Base-by-base conservation (phyloP, 1,140 invertebrate genomes). In the Chymomyza costata region DNA sequence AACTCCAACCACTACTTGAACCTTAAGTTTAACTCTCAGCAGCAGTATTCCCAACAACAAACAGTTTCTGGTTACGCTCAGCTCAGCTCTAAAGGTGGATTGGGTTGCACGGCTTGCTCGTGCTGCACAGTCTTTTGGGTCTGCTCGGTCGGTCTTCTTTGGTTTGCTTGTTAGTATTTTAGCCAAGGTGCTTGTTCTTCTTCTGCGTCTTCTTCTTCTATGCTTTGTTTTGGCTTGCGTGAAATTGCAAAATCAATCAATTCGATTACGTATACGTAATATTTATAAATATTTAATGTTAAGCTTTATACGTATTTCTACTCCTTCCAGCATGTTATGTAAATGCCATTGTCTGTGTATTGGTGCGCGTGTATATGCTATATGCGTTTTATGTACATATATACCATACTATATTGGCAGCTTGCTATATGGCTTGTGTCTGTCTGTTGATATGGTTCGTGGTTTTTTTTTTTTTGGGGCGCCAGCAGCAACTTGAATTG, bases 161-260 rank as follows among this genome's bases (percentile, higher is more conserved):
- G 30, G 6, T 7, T n/a, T n/a, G n/a, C n/a, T n/a, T n/a, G n/a
- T n/a, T n/a, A n/a, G n/a, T n/a, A n/a, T n/a, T n/a, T n/a, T n/a
- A n/a, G n/a, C n/a, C n/a, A n/a, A n/a, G 16, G 14, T 19, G n/a
- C 17, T 37, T 32, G 31, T 49, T 21, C 14, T 41, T 30, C 28
- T 11, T 14, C 37, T 10, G 21, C 21, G 8, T 3, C 8, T 25
- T 25, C 3, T 25, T 25, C 44, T 31, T 59, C 44, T 49, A 43
- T 39, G 58, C 53, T 48, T 74, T 61, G 55, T 74, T 74, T 61
- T 51, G 35, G 28, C 45, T 65, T 74, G 69, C 69, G 69, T 74
- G 69, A 74, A 74, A 74, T 74, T 61, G 69, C 69, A 57, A 74
- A 74, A 74, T 74, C 69, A 74, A 74, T 74, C 69, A 68, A 74